A percentile compares a stretch with the other conserved stretches of the same genome.
phyloP scores from a whole-genome alignment of 1,140 invertebrate species.

The Sinella curviseta region DNA sequence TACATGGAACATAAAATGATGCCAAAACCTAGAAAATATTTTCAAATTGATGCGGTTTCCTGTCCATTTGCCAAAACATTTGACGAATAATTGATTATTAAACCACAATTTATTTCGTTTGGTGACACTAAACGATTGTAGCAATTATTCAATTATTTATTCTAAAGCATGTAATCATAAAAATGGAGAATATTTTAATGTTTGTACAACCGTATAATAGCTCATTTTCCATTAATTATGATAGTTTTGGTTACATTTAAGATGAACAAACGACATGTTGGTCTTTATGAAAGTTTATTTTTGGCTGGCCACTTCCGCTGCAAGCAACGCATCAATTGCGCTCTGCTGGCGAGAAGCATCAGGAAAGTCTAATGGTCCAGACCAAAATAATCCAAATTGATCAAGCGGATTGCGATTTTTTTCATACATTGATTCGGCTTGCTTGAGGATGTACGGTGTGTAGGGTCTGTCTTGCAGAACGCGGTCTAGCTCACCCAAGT shows the following conservation, averaged over 20 bases:
- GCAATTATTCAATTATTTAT: no score
- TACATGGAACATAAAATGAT: no score
- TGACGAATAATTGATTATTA: no score
- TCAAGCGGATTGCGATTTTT: conserved; percentile 13
- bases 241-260: background rate
- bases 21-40: no score
- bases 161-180: no score
- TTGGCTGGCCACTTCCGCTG: background rate
- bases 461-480: background rate
- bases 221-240: no score
- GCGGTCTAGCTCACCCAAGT: conserved; percentile 13
- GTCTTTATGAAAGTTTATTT: background rate
- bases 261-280: background rate
- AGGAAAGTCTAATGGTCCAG: conserved; percentile 10
- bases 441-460: background rate
- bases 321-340: conserved; percentile 13
- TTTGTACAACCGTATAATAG: no score
- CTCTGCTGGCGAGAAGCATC: conserved; percentile 19
- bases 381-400: conserved; percentile 12
- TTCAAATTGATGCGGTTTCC: no score
- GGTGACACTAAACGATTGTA: no score
- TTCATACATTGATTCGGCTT: background rate
- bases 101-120: no score
- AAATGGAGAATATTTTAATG: no score
- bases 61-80: no score